These are phyloP conservation scores for Holcopasites calliopsidis DNA, from an alignment of 1,140 invertebrate genomes.

Conservation along the genomic window DNA sequence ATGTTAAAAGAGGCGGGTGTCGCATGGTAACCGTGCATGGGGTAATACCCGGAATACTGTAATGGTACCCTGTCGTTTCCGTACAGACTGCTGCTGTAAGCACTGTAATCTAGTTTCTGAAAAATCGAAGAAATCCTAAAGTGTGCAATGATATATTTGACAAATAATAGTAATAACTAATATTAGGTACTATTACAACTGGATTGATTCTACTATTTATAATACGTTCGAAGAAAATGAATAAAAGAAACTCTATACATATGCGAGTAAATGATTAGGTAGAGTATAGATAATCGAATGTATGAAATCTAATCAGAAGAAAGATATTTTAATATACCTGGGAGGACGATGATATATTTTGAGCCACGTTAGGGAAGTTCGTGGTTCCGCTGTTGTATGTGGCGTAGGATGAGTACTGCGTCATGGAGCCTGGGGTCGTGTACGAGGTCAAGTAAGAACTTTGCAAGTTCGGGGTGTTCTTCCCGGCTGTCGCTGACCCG, in stretches of 20 bases:
- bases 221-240: no score
- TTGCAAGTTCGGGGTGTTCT: constrained; percentile 80
- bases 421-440: constrained; percentile 74
- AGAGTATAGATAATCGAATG: no score
- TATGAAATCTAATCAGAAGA: no score
- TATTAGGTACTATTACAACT: no score
- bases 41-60: constrained; percentile 77
- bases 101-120: constrained; percentile 76
- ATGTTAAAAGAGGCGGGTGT: constrained; percentile 78
- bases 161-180: no score
- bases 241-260: no score
- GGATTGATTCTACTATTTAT: no score
- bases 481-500: constrained; percentile 68
- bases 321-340: constrained; percentile 80
- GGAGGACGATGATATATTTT: constrained; percentile 83
- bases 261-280: no score
- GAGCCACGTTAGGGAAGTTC: constrained; percentile 80
- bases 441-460: constrained; percentile 76
- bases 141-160: no score
- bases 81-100: constrained; percentile 75
- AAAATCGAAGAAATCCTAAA: constrained; percentile 38
- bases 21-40: constrained; percentile 76
- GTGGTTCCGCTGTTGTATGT: constrained; percentile 81
- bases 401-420: constrained; percentile 81
- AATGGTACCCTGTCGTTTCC: constrained; percentile 77